Percentiles rank a stretch among this genome's conserved stretches.
phyloP scores from a whole-genome alignment of 2,113 vertebrate species.

The Eulemur macaco region DNA sequence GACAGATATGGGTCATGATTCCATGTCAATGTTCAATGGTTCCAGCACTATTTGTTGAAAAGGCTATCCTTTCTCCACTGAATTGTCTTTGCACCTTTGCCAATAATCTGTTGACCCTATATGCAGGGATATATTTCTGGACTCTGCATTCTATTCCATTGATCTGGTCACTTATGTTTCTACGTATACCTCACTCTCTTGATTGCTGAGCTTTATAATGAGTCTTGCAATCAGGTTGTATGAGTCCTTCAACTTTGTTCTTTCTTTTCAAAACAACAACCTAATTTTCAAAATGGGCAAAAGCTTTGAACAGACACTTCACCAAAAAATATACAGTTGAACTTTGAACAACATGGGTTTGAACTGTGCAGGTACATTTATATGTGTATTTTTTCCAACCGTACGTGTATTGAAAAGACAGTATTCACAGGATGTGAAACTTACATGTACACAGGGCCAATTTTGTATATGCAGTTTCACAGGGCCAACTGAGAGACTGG shows the following conservation, averaged over 20 bases:
- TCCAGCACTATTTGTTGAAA: not conserved
- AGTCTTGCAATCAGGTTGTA: not conserved
- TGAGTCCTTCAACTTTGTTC: not conserved
- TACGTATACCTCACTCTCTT: not conserved
- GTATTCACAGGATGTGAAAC: not conserved
- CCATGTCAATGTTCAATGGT: not conserved
- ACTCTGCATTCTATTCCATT: not conserved
- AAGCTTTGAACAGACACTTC: not conserved
- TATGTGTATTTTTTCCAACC: not conserved
- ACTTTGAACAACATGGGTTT: not conserved
- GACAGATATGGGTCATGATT: not conserved
- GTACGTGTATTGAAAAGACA: not conserved
- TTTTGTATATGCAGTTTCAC: not conserved
- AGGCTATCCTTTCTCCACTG: not conserved
- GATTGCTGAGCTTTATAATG: not conserved
- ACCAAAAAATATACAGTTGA: not conserved
- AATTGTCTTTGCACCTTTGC: not conserved
- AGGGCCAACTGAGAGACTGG: not conserved
- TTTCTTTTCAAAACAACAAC: constrained; percentile 14
- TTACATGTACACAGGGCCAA: not conserved
- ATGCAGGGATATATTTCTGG: not conserved
- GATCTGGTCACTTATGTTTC: not conserved
- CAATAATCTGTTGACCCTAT: not conserved
- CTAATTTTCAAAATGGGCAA: not conserved
- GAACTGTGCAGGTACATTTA: not conserved